phyloP scores from a whole-genome alignment of 2,113 vertebrate genomes.

The Ornithorhynchus anatinus region DNA sequence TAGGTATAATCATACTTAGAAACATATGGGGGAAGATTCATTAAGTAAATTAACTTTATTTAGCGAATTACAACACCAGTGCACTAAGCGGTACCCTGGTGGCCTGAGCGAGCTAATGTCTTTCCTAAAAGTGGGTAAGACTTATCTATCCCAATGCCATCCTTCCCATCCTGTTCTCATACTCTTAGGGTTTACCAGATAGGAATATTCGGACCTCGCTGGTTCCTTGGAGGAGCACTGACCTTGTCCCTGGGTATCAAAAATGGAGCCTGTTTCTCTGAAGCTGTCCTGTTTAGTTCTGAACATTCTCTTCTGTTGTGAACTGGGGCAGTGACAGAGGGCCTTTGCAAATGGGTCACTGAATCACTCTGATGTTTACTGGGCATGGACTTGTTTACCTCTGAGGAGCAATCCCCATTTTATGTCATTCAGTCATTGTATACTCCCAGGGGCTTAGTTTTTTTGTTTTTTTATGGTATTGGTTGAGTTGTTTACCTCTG shows the following conservation, averaged over 20 bases:
- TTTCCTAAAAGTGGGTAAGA: background rate
- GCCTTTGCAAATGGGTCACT: fast-evolving
- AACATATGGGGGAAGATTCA: slow-evolving; percentile 10
- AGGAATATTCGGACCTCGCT: background rate
- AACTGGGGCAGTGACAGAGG: background rate
- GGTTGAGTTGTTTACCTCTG: too few relatives aligned
- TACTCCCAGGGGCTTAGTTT: too few relatives aligned
- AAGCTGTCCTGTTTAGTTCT: background rate
- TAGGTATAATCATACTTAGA: slow-evolving; percentile 23
- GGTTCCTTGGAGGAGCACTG: background rate
- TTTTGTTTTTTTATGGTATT: too few relatives aligned
- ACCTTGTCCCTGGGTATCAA: background rate
- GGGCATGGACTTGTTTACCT: too few relatives aligned
- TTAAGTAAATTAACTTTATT: slow-evolving; percentile 43
- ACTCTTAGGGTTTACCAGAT: too few relatives aligned
- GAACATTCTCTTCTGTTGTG: slow-evolving; percentile 1
- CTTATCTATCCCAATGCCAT: background rate
- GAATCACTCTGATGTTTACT: too few relatives aligned
- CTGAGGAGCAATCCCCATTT: too few relatives aligned
- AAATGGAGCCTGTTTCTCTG: background rate
- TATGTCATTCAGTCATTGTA: too few relatives aligned
- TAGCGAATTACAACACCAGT: slow-evolving; percentile 19
- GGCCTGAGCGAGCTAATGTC: background rate
- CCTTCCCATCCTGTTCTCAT: background rate
- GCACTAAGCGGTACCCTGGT: background rate